Evolutionary conservation across 2,888 invertebrate genomes (phyloP).

Genomic region (Nomada fucata): DNA sequence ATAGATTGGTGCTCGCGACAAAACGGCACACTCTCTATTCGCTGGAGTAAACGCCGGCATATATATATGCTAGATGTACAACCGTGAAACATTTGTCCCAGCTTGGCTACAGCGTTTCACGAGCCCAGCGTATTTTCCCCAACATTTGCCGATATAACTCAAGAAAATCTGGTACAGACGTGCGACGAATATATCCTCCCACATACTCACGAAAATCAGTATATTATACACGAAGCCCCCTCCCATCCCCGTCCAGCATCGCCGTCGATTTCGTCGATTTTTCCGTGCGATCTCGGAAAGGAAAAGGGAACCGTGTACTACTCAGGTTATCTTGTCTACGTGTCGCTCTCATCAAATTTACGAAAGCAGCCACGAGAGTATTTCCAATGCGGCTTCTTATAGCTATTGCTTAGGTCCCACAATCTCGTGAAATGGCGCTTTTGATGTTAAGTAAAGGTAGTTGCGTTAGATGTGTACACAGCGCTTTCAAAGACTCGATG

Average conservation of each 20-base stretch:
- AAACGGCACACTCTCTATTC: conserved; percentile 29
- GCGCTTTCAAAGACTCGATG: too few species aligned
- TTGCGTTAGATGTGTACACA: too few species aligned
- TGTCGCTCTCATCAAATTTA: background rate
- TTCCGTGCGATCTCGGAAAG: conserved; percentile 1
- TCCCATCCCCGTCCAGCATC: background rate
- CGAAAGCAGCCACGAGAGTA: background rate
- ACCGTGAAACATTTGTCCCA: conserved; percentile 50
- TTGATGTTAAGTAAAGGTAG: background rate
- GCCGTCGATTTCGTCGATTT: conserved; percentile 18
- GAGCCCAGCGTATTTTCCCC: conserved; percentile 55
- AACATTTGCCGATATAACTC: conserved; percentile 59
- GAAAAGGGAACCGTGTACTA: background rate
- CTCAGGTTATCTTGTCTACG: conserved; percentile 6
- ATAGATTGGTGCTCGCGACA: conserved; percentile 46
- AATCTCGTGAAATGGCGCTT: background rate
- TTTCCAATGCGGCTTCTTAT: conserved; percentile 1
- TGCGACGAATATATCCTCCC: conserved; percentile 48
- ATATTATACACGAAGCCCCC: conserved; percentile 43
- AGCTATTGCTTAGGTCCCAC: background rate
- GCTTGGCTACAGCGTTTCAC: conserved; percentile 28
- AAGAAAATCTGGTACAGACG: conserved; percentile 58
- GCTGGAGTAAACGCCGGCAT: conserved; percentile 15
- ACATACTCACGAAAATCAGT: conserved; percentile 52
- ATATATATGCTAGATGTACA: conserved; percentile 17